Evolutionary conservation across 2,888 invertebrate genomes (phyloP), one percentile per base, ranked within the genome.

Genomic region (Sarcophaga rosellei): DNA sequence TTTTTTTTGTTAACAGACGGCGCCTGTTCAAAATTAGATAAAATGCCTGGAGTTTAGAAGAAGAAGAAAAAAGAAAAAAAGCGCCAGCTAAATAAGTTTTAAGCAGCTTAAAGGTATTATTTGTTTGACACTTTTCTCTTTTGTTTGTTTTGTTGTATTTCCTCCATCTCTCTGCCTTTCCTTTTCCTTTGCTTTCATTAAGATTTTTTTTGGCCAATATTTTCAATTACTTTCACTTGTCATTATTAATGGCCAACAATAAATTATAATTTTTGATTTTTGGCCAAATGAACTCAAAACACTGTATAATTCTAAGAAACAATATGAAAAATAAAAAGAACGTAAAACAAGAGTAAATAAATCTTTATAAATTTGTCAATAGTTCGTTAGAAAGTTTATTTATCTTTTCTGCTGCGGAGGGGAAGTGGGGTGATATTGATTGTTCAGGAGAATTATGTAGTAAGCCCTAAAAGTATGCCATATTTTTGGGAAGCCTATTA

Each of bases 1-100:
- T 68, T 44, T 35, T n/a, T 23, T 70, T 65, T 59, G 59, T 70
- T 65, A 45, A 57, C 68, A 69, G 62, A 78, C 74, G 68, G n/a
- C 25, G 69, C 68, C 63, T 84, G 83, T 70, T 74, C 69, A 75
- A 47, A 69, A 65, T 79, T 74, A 70, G 79, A 79, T 84, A 74
- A 78, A 66, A 73, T 53, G 53, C 53, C 23, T 66, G 59, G n/a
- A 20, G 65, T 44, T 35, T 35, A 20, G 17, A 66, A 21, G 73
- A 35, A 35, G n/a, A n/a, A n/a, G n/a, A n/a, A n/a, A n/a, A n/a
- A n/a, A n/a, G n/a, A 35, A 35, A 35, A 35, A 68, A 47, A 53
- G 21, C 62, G 23, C 45, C 45, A 53, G 35, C 21, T 25, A 47
- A 59, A 72, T 17, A 73, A 77, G 12, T 73, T 82, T 72, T 61